phyloP scores from a whole-genome alignment of 2,888 invertebrate species.

The Luperina nickerlii region DNA sequence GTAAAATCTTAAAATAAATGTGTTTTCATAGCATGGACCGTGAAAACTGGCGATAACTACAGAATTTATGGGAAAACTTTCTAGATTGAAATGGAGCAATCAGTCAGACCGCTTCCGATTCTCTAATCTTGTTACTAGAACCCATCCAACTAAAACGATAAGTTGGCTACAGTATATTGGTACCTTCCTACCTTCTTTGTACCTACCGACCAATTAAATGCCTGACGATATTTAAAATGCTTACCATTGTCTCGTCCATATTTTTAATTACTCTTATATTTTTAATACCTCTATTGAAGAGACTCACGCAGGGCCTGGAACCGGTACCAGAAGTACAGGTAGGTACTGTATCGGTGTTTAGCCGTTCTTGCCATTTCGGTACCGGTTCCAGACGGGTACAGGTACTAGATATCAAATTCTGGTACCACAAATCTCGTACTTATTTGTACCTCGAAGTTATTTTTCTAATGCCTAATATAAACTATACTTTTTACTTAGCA shows the following conservation, averaged over 20 bases:
- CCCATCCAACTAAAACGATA: constrained; percentile 4
- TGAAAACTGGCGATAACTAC: constrained; percentile 9
- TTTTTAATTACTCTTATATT: too few species aligned
- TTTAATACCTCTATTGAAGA: neutral
- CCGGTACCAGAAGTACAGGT: too few species aligned
- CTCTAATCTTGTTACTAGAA: constrained; percentile 2
- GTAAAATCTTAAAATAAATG: constrained; percentile 2
- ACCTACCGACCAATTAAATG: neutral
- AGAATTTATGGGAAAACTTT: constrained; percentile 35
- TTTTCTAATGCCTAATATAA: too few species aligned
- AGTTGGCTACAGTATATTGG: neutral
- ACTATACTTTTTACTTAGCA: too few species aligned
- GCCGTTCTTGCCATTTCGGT: too few species aligned
- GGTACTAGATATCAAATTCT: too few species aligned
- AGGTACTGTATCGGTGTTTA: too few species aligned
- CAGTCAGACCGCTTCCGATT: constrained; percentile 6
- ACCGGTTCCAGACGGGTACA: too few species aligned
- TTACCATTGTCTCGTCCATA: neutral
- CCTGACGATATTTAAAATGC: neutral
- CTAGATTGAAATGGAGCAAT: constrained; percentile 25
- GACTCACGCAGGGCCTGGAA: too few species aligned
- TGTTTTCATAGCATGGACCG: neutral
- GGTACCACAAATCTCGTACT: too few species aligned
- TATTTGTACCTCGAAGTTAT: too few species aligned
- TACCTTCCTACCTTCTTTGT: neutral